Conservation (phyloP, 2,797 vertebrate genomes). For the Melanotaenia nigrans region DNA sequence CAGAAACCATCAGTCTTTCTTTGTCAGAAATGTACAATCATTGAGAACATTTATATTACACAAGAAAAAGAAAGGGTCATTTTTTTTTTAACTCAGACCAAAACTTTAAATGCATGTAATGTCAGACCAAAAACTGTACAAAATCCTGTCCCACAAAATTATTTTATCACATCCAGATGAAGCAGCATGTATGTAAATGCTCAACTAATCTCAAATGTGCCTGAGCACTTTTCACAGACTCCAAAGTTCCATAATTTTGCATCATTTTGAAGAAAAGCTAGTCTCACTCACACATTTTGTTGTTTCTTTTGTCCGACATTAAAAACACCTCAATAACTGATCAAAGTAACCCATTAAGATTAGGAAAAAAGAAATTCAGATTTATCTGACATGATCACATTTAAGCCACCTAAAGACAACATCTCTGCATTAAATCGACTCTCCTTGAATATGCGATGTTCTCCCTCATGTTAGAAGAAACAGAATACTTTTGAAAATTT, state of each 20-base stretch:
- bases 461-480: neutral
- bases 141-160: too few species aligned
- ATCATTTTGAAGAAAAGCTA: neutral
- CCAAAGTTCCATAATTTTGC: neutral
- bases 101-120: too few species aligned
- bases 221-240: neutral
- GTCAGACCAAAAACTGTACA: too few species aligned
- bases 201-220: too few species aligned
- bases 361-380: neutral
- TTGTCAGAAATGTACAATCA: conserved; percentile 1
- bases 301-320: too few species aligned
- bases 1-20: conserved; percentile 6
- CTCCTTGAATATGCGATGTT: neutral
- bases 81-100: too few species aligned
- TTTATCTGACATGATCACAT: neutral
- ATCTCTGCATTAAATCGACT: neutral
- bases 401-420: neutral
- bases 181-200: too few species aligned
- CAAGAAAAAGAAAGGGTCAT: neutral
- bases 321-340: too few species aligned
- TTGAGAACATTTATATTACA: neutral
- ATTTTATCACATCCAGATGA: too few species aligned
- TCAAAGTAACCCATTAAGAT: too few species aligned
- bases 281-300: too few species aligned
- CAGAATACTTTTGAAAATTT: neutral